phyloP scores from a whole-genome alignment of 2,888 invertebrate species.

The Tetanocera ferruginea region DNA sequence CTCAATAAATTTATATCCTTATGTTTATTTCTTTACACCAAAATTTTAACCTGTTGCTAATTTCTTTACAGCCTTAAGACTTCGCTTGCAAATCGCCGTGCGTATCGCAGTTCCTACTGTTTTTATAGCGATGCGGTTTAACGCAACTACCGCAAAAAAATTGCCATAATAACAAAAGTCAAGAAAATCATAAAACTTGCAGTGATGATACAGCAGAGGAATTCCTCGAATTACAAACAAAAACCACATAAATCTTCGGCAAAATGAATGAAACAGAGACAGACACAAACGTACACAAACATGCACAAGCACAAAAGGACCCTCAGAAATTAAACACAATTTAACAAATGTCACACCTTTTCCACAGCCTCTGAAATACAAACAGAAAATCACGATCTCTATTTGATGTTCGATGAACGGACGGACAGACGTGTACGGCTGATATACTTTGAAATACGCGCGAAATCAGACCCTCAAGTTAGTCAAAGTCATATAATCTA shows the following conservation, averaged over 20 bases:
- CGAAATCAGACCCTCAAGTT: slow-evolving; percentile 26
- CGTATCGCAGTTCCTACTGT: neutral
- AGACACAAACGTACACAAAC: neutral
- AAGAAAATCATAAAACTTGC: slow-evolving; percentile 24
- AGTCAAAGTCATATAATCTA: neutral
- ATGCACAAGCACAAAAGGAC: slow-evolving; percentile 10
- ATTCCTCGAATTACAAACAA: slow-evolving; percentile 32
- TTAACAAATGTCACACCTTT: slow-evolving; percentile 45
- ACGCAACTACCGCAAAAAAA: slow-evolving; percentile 30
- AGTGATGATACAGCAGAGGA: neutral
- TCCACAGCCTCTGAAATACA: slow-evolving; percentile 10
- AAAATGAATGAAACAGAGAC: slow-evolving; percentile 14
- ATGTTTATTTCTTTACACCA: too few species aligned
- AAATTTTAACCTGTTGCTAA: too few species aligned
- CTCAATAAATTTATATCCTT: too few species aligned
- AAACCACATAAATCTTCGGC: slow-evolving; percentile 36
- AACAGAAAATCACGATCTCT: neutral
- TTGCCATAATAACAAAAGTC: neutral
- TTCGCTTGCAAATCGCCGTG: too few species aligned
- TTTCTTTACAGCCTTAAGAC: too few species aligned
- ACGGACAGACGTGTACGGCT: too few species aligned
- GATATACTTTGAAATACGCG: slow-evolving; percentile 21
- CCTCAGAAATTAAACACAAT: slow-evolving; percentile 23
- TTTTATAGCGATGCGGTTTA: slow-evolving; percentile 34
- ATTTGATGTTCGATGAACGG: neutral